phyloP scores from a whole-genome alignment of 2,888 invertebrate species.

The Lithophane leautieri region DNA sequence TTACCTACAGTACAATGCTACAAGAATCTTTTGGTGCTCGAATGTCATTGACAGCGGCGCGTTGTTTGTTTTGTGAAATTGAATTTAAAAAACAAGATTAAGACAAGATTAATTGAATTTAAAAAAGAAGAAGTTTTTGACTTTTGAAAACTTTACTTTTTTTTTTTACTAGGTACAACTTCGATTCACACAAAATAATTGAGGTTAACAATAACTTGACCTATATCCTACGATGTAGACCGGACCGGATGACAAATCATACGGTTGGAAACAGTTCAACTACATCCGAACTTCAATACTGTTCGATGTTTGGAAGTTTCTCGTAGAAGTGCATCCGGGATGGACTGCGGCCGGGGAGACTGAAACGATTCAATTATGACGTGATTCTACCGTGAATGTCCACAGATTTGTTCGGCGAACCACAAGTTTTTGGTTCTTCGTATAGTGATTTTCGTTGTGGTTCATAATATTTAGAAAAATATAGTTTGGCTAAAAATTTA shows the following conservation, averaged over 20 bases:
- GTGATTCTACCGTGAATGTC: not conserved
- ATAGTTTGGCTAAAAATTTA: too few species aligned
- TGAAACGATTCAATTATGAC: constrained; percentile 24
- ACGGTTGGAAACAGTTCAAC: not conserved
- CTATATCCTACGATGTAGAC: not conserved
- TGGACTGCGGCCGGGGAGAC: not conserved
- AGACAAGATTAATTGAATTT: not conserved
- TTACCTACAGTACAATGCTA: too few species aligned
- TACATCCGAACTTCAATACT: not conserved
- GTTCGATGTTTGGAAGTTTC: constrained; percentile 21
- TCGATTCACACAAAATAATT: not conserved
- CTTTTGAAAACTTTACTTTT: not conserved
- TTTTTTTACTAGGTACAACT: not conserved
- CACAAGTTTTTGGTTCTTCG: not conserved
- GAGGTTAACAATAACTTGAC: not conserved
- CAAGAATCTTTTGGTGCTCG: not conserved
- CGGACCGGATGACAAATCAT: not conserved
- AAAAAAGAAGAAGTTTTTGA: not conserved
- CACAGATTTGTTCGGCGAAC: too few species aligned
- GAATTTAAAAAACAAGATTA: not conserved
- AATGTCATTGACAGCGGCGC: not conserved
- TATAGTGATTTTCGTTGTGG: not conserved
- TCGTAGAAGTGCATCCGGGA: constrained; percentile 21
- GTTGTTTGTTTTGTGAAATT: not conserved
- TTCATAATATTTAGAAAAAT: not conserved